These are phyloP conservation scores for Lepus europaeus DNA, from an alignment of 2,113 vertebrate genomes.

Conservation along the genomic window DNA sequence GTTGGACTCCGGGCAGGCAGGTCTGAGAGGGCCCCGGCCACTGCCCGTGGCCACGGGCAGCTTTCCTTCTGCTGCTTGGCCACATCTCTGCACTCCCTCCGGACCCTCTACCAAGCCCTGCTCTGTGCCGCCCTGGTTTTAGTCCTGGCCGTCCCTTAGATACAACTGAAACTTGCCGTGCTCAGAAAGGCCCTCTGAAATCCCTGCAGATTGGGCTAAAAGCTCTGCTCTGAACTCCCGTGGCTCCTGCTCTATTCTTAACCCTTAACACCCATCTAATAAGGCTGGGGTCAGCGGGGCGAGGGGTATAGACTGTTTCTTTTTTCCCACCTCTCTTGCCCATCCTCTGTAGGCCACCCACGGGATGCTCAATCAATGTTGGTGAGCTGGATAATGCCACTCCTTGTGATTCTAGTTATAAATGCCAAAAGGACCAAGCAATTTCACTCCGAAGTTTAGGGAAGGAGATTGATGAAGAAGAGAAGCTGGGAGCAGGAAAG, in stretches of 20 bases:
- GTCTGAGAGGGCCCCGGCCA: background rate
- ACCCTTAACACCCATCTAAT: background rate
- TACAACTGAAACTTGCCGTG: background rate
- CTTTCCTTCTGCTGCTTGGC: too few species aligned
- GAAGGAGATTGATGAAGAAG: background rate
- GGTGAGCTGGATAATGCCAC: background rate
- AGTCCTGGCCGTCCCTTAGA: background rate
- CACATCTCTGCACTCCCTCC: background rate
- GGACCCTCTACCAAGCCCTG: background rate
- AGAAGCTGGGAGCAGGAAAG: background rate
- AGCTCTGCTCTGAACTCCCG: background rate
- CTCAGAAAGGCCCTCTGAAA: background rate
- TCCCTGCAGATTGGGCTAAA: background rate
- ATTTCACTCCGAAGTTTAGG: background rate
- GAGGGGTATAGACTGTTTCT: background rate
- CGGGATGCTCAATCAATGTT: background rate
- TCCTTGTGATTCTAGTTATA: background rate
- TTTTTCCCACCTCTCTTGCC: background rate
- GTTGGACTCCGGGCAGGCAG: too few species aligned
- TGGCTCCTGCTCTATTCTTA: background rate
- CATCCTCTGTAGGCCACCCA: background rate
- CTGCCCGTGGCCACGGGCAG: rapidly evolving
- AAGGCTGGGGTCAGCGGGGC: background rate
- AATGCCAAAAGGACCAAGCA: background rate
- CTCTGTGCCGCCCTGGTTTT: background rate